phyloP scores from a whole-genome alignment of 2,797 vertebrate genomes.

The Buphagus erythrorhynchus region DNA sequence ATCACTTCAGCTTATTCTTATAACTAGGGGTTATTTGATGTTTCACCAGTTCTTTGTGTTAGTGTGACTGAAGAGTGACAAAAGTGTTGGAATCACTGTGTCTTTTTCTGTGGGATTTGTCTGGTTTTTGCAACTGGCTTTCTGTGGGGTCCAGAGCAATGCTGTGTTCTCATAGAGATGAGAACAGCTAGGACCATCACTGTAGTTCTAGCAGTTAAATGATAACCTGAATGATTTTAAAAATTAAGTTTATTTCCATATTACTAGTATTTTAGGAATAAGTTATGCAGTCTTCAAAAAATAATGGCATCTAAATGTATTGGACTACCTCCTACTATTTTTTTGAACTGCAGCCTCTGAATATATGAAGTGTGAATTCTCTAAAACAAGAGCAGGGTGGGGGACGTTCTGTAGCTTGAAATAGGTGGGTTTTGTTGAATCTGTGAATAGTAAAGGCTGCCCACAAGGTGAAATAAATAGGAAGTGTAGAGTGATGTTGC shows the following conservation, averaged over 20 bases:
- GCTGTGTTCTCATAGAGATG: neutral
- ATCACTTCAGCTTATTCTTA: neutral
- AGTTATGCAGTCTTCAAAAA: neutral
- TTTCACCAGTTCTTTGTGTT: neutral
- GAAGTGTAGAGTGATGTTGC: neutral
- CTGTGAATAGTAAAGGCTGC: neutral
- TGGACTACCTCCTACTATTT: neutral
- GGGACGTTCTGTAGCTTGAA: neutral
- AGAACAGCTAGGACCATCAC: neutral
- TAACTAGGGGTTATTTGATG: neutral
- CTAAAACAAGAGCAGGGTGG: neutral
- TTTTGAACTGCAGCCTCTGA: neutral
- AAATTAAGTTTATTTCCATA: neutral
- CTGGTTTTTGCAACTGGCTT: neutral
- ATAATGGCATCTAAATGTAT: neutral
- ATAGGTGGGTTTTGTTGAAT: neutral
- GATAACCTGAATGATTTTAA: neutral
- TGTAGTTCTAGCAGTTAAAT: neutral
- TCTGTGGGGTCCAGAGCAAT: neutral
- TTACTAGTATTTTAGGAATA: neutral
- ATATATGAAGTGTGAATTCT: neutral
- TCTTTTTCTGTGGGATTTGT: neutral
- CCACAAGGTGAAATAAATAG: neutral
- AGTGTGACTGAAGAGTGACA: neutral
- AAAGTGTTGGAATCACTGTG: neutral